Base-by-base conservation (phyloP, 2,797 vertebrate genomes). In the Staurois parvus region DNA sequence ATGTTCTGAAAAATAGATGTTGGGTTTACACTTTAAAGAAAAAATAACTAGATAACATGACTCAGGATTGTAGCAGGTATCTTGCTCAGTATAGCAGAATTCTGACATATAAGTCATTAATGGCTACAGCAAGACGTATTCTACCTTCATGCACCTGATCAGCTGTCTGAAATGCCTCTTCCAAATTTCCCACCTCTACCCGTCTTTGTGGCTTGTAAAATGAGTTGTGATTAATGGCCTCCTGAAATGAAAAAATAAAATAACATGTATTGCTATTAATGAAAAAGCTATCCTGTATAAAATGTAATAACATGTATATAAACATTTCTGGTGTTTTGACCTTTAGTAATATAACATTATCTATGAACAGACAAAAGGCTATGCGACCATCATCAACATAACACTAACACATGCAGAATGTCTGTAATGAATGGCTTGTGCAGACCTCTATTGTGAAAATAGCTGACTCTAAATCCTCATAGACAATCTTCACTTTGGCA, bases 61-160 rank as follows among this genome's bases (percentile, higher is more conserved):
- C 42, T 10, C 42, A 45, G 42, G 8, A 45, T 13, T 17, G 42
- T 17, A 45, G 42, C 42, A 45, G 42, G 15, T 13, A 45, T 45
- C 11, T 9, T 45, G 42, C 42, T 45, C 42, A 3, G 42, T 6
- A 56, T 19, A 56, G 48, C 48, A 56, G 48, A 56, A 19, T 19
- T 56, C 4, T 56, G 48, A 56, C 48, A 56, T 7, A 56, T 21
- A 0, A 19, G 15, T 56, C 17, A 76, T 28, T 37, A 0, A 37
- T 77, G 24, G 10, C 21, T 67, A 29, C 2, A 15, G 62, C 15
- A 45, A 26, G 3, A 48, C 34, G n/a, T 32, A n/a, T 6, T 59
- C 1, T 91, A 95, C 94, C 94, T 93, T 94, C 92, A 80, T 92
- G 80, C 85, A 92, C 84, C 32, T 93, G 86, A 87, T 94, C 92